phyloP scores from a whole-genome alignment of 2,797 vertebrate species.

The Podarcis lilfordi region DNA sequence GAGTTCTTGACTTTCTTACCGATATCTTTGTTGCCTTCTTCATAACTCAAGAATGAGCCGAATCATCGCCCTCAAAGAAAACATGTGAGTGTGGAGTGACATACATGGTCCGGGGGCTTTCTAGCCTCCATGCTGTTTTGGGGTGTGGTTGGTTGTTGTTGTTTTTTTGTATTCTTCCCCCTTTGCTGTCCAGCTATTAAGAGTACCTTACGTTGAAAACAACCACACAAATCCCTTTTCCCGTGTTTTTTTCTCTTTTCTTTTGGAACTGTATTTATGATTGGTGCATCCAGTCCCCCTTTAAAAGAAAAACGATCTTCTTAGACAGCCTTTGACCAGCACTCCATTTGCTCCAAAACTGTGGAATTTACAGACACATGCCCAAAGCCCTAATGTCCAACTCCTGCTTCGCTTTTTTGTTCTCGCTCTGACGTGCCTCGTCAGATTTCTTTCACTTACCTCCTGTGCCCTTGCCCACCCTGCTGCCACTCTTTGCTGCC shows the following conservation, averaged over 20 bases:
- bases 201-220: slow-evolving; percentile 43
- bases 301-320: neutral
- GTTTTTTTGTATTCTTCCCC: slow-evolving; percentile 3
- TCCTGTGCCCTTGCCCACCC: slow-evolving; percentile 52
- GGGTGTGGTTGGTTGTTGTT: slow-evolving; percentile 33
- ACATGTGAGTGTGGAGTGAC: slow-evolving; percentile 50
- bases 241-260: slow-evolving; percentile 42
- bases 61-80: slow-evolving; percentile 58
- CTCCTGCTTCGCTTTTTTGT: slow-evolving; percentile 45
- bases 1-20: slow-evolving; percentile 29
- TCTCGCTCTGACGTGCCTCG: neutral
- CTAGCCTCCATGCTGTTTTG: slow-evolving; percentile 26
- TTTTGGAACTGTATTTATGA: slow-evolving; percentile 63
- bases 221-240: slow-evolving; percentile 57
- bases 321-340: slow-evolving; percentile 32
- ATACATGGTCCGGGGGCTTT: slow-evolving; percentile 52
- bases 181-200: slow-evolving; percentile 48
- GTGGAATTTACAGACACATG: slow-evolving; percentile 54
- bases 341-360: slow-evolving; percentile 57
- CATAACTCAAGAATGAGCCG: slow-evolving; percentile 38
- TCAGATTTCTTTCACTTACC: slow-evolving; percentile 55
- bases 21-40: slow-evolving; percentile 58
- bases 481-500: slow-evolving; percentile 47
- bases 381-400: slow-evolving; percentile 44
- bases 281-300: slow-evolving; percentile 57